Percentiles rank a stretch among this genome's conserved stretches.
These are phyloP conservation scores for Aphis gossypii DNA, from an alignment of 1,140 invertebrate species.

Conservation along the genomic window DNA sequence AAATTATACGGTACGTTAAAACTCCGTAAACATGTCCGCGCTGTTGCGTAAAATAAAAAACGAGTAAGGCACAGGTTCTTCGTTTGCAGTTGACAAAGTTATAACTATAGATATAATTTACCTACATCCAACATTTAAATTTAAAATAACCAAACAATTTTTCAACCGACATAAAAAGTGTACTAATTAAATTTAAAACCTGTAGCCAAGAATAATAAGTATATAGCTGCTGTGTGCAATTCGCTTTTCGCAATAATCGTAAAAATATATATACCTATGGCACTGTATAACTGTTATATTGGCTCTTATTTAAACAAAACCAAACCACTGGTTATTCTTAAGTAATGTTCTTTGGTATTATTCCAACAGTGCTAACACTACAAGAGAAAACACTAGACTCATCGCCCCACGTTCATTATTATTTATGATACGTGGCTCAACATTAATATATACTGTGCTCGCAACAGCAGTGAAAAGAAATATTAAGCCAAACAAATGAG, in stretches of 20 bases:
- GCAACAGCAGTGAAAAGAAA: background rate
- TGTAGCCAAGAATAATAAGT: background rate
- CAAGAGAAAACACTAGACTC: background rate
- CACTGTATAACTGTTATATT: background rate
- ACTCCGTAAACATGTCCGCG: background rate
- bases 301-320: background rate
- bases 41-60: background rate
- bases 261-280: background rate
- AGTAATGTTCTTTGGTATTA: slow-evolving; percentile 4
- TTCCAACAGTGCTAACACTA: background rate
- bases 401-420: background rate
- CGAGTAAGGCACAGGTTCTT: background rate
- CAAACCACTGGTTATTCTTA: background rate
- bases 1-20: slow-evolving; percentile 3
- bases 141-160: background rate
- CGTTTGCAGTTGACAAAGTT: background rate
- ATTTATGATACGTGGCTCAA: background rate
- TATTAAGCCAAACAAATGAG: background rate
- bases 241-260: background rate
- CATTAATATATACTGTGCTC: background rate
- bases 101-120: background rate
- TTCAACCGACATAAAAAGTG: background rate
- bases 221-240: background rate
- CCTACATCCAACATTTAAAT: background rate
- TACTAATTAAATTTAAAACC: background rate